phyloP scores from a whole-genome alignment of 2,888 invertebrate species.

The Sericinus montela region DNA sequence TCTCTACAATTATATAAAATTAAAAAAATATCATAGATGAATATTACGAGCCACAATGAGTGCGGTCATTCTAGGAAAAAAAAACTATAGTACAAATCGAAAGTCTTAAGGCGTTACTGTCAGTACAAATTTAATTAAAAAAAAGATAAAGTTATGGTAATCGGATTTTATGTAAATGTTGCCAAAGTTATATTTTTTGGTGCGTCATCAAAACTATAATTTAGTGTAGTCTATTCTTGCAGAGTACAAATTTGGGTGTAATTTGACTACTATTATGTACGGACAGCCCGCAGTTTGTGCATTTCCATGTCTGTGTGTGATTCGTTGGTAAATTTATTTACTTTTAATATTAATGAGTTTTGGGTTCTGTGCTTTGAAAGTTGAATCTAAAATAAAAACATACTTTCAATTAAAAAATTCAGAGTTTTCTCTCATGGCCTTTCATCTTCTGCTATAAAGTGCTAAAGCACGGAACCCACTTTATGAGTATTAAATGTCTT shows the following conservation, averaged over 20 bases:
- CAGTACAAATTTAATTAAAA: slow-evolving; percentile 76
- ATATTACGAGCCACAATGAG: slow-evolving; percentile 49
- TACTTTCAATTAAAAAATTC: too few species aligned
- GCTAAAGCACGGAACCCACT: slow-evolving; percentile 23
- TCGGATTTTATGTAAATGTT: slow-evolving; percentile 71
- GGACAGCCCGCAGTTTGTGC: slow-evolving; percentile 29
- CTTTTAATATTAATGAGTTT: background rate
- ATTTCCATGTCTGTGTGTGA: too few species aligned
- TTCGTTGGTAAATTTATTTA: background rate
- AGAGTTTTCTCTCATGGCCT: too few species aligned
- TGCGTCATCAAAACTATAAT: slow-evolving; percentile 58
- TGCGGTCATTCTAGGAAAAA: slow-evolving; percentile 58
- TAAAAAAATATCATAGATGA: slow-evolving; percentile 32
- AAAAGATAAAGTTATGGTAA: slow-evolving; percentile 35
- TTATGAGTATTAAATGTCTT: slow-evolving; percentile 19
- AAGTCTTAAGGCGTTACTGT: slow-evolving; percentile 69
- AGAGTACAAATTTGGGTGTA: slow-evolving; percentile 55
- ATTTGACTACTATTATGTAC: slow-evolving; percentile 26
- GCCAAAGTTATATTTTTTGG: slow-evolving; percentile 73
- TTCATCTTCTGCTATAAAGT: too few species aligned
- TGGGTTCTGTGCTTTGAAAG: slow-evolving; percentile 6
- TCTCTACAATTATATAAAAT: slow-evolving; percentile 37
- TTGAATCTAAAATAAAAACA: too few species aligned
- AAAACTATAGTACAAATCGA: slow-evolving; percentile 78
- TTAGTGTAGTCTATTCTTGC: slow-evolving; percentile 61